phyloP scores from a whole-genome alignment of 2,888 invertebrate species.

The Troides helena region DNA sequence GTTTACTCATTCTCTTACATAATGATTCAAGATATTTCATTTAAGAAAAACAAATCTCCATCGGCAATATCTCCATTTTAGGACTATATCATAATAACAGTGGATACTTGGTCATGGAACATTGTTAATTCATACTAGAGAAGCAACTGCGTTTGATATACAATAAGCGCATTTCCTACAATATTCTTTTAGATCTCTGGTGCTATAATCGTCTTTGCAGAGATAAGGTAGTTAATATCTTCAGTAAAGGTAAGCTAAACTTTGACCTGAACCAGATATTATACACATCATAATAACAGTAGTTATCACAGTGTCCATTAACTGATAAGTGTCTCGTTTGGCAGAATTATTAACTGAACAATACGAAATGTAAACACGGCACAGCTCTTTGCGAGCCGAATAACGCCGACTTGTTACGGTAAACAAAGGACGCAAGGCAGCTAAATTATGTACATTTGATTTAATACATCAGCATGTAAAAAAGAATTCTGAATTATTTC shows the following conservation, averaged over 20 bases:
- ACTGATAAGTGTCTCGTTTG: background rate
- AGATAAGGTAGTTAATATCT: too few species aligned
- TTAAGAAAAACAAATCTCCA: background rate
- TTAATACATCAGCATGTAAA: conserved; percentile 14
- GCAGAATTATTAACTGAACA: background rate
- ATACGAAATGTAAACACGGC: background rate
- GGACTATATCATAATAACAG: background rate
- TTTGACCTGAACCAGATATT: background rate
- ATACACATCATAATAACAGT: background rate
- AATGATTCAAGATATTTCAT: background rate
- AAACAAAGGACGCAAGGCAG: conserved; percentile 12
- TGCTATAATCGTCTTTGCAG: background rate
- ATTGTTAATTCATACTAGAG: background rate
- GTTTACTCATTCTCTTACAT: background rate
- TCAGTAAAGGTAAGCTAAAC: too few species aligned
- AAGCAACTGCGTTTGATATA: background rate
- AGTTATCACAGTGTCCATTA: background rate
- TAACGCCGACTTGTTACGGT: conserved; percentile 3
- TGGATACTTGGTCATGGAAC: background rate
- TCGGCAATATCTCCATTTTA: background rate
- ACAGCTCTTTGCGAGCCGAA: background rate
- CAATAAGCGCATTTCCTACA: background rate
- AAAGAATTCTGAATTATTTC: conserved; percentile 45
- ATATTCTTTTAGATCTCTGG: background rate
- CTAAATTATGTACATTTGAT: conserved; percentile 22